A percentile compares a stretch with the other conserved stretches of the same genome.
Conservation (phyloP, 1,140 invertebrate genomes). For the Delia radicum region DNA sequence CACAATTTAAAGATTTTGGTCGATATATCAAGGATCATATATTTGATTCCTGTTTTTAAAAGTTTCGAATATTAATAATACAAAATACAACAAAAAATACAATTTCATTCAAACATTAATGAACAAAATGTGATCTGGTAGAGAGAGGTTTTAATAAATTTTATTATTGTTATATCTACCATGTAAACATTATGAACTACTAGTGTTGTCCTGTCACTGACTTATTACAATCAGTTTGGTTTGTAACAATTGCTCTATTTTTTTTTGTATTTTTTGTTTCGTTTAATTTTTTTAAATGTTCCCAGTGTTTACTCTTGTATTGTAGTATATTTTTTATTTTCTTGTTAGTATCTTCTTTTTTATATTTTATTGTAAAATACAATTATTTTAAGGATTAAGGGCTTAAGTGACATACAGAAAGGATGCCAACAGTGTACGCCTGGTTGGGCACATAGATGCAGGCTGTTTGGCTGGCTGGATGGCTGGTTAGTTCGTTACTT, state of each 20-base stretch:
- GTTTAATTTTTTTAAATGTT: neutral
- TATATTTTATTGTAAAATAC: slow-evolving; percentile 13
- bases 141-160: no score
- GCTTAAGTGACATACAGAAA: slow-evolving; percentile 1
- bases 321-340: neutral
- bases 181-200: neutral
- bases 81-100: no score
- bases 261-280: neutral
- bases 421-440: neutral
- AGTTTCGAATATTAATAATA: no score
- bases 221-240: neutral
- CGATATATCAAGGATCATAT: no score
- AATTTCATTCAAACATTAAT: no score
- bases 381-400: slow-evolving; percentile 22
- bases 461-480: neutral
- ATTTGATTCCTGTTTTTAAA: no score
- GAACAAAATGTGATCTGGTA: no score
- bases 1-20: no score
- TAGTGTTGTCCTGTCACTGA: neutral
- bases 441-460: neutral
- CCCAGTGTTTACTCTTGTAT: neutral
- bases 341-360: neutral
- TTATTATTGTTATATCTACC: neutral
- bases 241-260: neutral
- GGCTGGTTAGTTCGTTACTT: neutral